Base-by-base conservation (phyloP, 2,113 vertebrate genomes). In the Empidonax alnorum region DNA sequence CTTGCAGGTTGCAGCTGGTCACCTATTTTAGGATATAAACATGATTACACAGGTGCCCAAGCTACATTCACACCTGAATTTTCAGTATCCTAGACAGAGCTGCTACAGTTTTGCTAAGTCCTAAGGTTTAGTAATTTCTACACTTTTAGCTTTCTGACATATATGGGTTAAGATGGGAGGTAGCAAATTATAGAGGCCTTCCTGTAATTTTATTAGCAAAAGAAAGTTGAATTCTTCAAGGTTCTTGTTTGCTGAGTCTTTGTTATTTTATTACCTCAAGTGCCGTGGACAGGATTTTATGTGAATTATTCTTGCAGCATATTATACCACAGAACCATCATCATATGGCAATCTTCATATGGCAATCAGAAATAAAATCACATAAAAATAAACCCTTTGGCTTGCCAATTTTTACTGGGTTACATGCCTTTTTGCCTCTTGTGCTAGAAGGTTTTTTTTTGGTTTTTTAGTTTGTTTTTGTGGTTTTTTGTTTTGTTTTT, bases 351-450 rank as follows among this genome's bases (percentile, higher is more conserved):
- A 25, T 41, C 53, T 82, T 90, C 84, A 19, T 63, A 69, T 71
- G 75, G 84, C 66, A 90, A 88, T 86, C 88, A 79, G 85, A 97
- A 96, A 97, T 94, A 96, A 97, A 97, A 86, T 53, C 21, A 17
- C 88, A 0, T 95, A 66, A 90, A 97, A 97, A 96, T 88, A 77
- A 97, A 90, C 56, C 58, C 96, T 90, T 96, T 96, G 94, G 62
- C 94, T 97, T 98, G 93, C 93, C 91, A 90, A 23, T 95, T 86
- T 97, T 97, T 98, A 89, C 93, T 97, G 95, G 85, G 44, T 97
- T 83, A 72, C 71, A 79, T 56, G 75, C 63, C 91, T 90, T 94
- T 94, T 78, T 89, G 41, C 88, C 63, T 71, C 77, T 84, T 84
- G 52, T 94, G 58, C 59, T 97, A 41, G 67, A 90, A 78, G 33